Evolutionary conservation across 2,113 vertebrate genomes (phyloP), one percentile per base, ranked within the genome.

Genomic region (Saccopteryx bilineata): DNA sequence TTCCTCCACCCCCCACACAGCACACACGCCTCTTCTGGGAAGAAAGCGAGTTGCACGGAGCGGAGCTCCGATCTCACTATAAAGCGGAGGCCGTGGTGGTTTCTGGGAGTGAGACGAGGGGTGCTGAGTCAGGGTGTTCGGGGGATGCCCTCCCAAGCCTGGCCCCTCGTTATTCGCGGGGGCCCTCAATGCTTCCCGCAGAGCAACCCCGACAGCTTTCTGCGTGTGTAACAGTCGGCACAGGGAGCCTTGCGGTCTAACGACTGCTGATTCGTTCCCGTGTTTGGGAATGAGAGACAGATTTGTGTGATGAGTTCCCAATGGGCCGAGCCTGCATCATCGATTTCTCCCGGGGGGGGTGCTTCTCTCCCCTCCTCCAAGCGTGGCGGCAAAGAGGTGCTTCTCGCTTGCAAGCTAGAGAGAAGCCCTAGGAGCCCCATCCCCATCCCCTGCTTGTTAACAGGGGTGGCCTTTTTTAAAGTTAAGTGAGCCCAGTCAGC

Each of bases 231-330:
- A 21, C 60, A 23, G 5, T 4, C 2, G 24, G 91, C 54, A 71
- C 69, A 13, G 94, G 95, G 96, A 95, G 91, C 74, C 90, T 95
- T 50, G 87, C 80, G 96, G 76, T 84, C 94, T 50, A 60, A 94
- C 94, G 95, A 96, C 89, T 90, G 81, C 95, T 72, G 18, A 18
- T 14, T 9, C 39, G 66, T 72, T 13, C 82, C 33, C 60, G 7
- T 69, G 92, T 94, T 93, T 93, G 89, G 96, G 96, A 96, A 96
- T 94, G 96, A 97, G 98, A 96, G 98, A 96, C 93, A 96, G 86
- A 92, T 97, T 97, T 93, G 85, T 56, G 31, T 94, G 94, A 96
- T 97, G 91, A 97, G 94, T 96, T 98, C 96, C 92, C 97, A 96
- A 81, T 86, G 87, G 96, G 95, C 96, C 94, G 94, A 90, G 74